phyloP scores from a whole-genome alignment of 1,140 invertebrate genomes.

The Drosophila lowei region DNA sequence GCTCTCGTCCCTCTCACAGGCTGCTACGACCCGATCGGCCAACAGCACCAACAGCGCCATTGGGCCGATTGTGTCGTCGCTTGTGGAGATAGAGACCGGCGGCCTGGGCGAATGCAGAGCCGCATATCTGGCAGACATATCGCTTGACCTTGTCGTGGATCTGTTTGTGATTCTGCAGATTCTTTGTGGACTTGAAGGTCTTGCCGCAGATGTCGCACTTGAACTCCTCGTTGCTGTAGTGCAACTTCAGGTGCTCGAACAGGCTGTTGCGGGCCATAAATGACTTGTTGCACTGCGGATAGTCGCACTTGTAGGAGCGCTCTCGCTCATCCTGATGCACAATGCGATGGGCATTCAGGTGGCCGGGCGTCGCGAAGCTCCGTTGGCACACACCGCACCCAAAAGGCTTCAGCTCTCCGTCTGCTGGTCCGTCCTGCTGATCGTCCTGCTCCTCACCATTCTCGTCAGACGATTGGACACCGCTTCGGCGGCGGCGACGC shows the following conservation, averaged over 20 bases:
- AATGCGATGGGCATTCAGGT: slow-evolving; percentile 69
- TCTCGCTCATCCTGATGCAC: slow-evolving; percentile 69
- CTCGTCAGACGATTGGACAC: slow-evolving; percentile 2
- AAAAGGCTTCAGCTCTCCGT: slow-evolving; percentile 44
- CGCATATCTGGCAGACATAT: slow-evolving; percentile 83
- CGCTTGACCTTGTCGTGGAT: slow-evolving; percentile 84
- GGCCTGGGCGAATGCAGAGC: slow-evolving; percentile 83
- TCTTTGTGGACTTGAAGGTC: slow-evolving; percentile 76
- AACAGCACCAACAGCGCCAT: slow-evolving; percentile 56
- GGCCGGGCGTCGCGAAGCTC: slow-evolving; percentile 60
- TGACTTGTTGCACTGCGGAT: slow-evolving; percentile 71
- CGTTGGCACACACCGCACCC: slow-evolving; percentile 67
- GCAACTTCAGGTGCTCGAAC: slow-evolving; percentile 83
- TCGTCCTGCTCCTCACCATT: slow-evolving; percentile 13
- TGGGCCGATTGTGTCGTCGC: slow-evolving; percentile 82
- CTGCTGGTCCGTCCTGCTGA: not conserved
- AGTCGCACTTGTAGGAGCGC: slow-evolving; percentile 71
- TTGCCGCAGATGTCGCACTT: slow-evolving; percentile 83
- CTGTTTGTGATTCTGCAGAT: slow-evolving; percentile 80
- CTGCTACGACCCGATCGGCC: slow-evolving; percentile 57
- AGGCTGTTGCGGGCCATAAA: slow-evolving; percentile 84
- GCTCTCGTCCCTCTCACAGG: slow-evolving; percentile 53
- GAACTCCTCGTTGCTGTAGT: slow-evolving; percentile 84
- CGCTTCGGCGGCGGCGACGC: not conserved
- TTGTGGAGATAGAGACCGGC: slow-evolving; percentile 83